Evolutionary conservation across 2,888 invertebrate species (phyloP), one percentile per base, ranked within the genome.

Genomic region (Carcina quercana): DNA sequence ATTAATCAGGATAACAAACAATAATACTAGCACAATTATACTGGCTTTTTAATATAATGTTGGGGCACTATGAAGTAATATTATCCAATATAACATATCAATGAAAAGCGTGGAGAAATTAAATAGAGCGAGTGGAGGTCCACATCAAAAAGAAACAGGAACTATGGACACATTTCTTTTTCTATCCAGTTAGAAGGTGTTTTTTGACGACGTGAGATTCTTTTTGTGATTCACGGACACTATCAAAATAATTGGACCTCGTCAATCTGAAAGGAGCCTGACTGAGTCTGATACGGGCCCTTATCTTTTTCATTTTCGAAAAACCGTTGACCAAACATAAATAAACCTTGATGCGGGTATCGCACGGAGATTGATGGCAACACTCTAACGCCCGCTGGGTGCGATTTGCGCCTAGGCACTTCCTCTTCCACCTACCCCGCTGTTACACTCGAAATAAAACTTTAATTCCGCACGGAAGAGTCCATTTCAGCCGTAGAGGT

Each of bases 291-390:
- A n/a, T 8, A 2, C 20, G 10, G 2, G 20, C 45, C 49, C 60
- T 57, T 66, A 66, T 71, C 67, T 68, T 61, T 70, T 73, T 68
- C 66, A 70, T 71, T 70, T 72, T 62, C 59, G 43, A 61, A 63
- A 66, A 63, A 62, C 59, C 62, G 61, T 64, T 65, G 66, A 63
- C 68, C 71, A 66, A 60, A 71, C 73, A 75, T 76, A 78, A 78
- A 79, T 79, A 75, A 64, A 64, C 57, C 59, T 50, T 65, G 68
- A 74, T 66, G 66, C 53, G 73, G 72, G 74, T 25, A 24, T 12
- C 24, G 59, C 59, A 59, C 53, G 48, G 71, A 78, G 80, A 82
- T 82, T 79, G 78, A 82, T 80, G 65, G 65, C 71, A 56, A 41
- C 53, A 53, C 63, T 61, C 61, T 52, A 55, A 64, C 68, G 62